Conservation (phyloP, 1,140 invertebrate species). For the Eubasilissa regina region DNA sequence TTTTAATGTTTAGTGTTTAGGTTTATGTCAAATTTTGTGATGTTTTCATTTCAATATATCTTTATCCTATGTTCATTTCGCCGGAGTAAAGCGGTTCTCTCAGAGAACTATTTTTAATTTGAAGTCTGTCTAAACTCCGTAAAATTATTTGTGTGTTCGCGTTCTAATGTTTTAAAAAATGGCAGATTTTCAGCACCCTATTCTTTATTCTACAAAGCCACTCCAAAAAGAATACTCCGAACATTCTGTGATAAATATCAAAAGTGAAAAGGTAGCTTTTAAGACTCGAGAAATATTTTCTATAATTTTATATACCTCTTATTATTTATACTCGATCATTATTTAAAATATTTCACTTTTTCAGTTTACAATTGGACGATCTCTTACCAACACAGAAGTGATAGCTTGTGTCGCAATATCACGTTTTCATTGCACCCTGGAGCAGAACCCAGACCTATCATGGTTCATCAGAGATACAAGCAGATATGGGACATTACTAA, state of each 20-base stretch:
- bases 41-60: too few relatives aligned
- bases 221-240: not conserved
- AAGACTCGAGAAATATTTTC: not conserved
- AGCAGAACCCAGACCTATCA: constrained; percentile 64
- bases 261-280: constrained; percentile 8
- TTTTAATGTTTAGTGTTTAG: too few relatives aligned
- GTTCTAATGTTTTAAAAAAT: not conserved
- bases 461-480: constrained; percentile 62
- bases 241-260: constrained; percentile 15
- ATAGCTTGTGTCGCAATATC: constrained; percentile 72
- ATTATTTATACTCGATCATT: not conserved
- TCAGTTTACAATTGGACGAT: constrained; percentile 73
- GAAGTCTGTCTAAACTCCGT: too few relatives aligned
- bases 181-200: constrained; percentile 11
- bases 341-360: constrained; percentile 48
- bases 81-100: too few relatives aligned
- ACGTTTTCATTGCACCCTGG: constrained; percentile 71
- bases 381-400: constrained; percentile 66
- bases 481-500: constrained; percentile 70
- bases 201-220: constrained; percentile 2
- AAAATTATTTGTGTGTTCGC: too few relatives aligned
- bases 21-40: too few relatives aligned
- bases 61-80: too few relatives aligned
- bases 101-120: too few relatives aligned
- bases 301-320: not conserved